Conservation (phyloP, 92 coral and sea anemone species). For the Scolanthus callimorphus region DNA sequence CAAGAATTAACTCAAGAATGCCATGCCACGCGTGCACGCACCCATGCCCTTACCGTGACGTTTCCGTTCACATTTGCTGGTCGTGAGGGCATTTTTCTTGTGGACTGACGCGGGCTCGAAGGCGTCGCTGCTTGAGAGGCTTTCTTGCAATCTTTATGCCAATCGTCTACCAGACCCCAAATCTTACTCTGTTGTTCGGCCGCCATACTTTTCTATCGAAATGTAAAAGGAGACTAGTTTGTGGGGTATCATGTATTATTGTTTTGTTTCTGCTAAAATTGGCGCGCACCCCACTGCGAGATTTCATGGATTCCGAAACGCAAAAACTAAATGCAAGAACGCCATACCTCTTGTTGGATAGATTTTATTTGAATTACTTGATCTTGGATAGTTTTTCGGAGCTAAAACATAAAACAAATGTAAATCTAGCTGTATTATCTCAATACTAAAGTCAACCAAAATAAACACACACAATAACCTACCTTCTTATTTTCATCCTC, state of each 20-base stretch:
- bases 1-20: too few species aligned
- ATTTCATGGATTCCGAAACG: too few species aligned
- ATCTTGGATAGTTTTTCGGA: conserved; percentile 41
- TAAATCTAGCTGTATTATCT: background rate
- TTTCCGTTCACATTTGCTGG: conserved; percentile 1
- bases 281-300: too few species aligned
- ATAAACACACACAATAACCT: background rate
- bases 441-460: background rate
- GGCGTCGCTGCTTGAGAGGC: conserved; percentile 24
- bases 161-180: conserved; percentile 81
- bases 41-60: too few species aligned
- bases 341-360: conserved; percentile 60
- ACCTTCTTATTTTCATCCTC: conserved; percentile 35
- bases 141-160: conserved; percentile 79
- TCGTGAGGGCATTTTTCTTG: conserved; percentile 23
- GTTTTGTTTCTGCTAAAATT: too few species aligned
- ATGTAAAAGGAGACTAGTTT: too few species aligned
- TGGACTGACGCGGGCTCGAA: conserved; percentile 10
- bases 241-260: too few species aligned
- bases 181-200: conserved; percentile 66
- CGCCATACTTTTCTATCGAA: conserved; percentile 38
- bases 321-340: too few species aligned
- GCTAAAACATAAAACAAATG: conserved; percentile 24
- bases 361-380: conserved; percentile 45
- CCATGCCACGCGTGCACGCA: too few species aligned